Base-by-base conservation (phyloP, 2,888 invertebrate genomes). In the Andrena trimmerana region DNA sequence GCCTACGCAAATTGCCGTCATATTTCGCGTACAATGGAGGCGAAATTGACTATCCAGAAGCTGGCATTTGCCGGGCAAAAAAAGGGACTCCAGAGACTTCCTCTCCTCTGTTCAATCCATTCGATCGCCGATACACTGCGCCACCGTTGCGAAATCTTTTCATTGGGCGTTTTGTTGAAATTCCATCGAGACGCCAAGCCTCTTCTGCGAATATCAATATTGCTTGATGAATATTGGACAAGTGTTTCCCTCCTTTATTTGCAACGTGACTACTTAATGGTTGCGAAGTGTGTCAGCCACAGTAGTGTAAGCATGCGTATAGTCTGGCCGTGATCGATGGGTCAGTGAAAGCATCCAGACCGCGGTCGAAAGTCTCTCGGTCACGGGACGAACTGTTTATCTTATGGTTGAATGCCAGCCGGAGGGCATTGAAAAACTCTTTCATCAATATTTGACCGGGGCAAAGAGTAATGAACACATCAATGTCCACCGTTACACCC, bases 41-140 rank as follows among this genome's bases (percentile, higher is more conserved):
- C 71, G 74, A 86, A 83, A 88, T 87, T 84, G 86, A 81, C 86
- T 87, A 81, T 77, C 78, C 68, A 60, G 73, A 73, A 81, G 27
- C 67, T 70, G 67, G 73, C 67, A 72, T 83, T 79, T 87, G 78
- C 60, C n/a, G 42, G 48, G 36, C 48, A n/a, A 63, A 76, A 65
- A 65, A 50, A 29, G 50, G 57, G 29, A 13, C 50, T 42, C 59
- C 48, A 10, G n/a, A 54, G 69, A 59, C 50, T 70, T 27, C 42
- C 57, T 7, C 20, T 2, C n/a, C 27, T 31, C 6, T 42, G 31
- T 52, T 50, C 48, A 70, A 70, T 70, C 65, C 52, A 42, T 42
- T 62, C 62, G 36, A 65, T 57, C 54, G 31, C n/a, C 42, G 67
- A 67, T 63, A 70, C 36, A 57, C 13, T 20, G 20, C n/a, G 29